phyloP scores from a whole-genome alignment of 1,140 invertebrate species.

The Ectropis grisescens region DNA sequence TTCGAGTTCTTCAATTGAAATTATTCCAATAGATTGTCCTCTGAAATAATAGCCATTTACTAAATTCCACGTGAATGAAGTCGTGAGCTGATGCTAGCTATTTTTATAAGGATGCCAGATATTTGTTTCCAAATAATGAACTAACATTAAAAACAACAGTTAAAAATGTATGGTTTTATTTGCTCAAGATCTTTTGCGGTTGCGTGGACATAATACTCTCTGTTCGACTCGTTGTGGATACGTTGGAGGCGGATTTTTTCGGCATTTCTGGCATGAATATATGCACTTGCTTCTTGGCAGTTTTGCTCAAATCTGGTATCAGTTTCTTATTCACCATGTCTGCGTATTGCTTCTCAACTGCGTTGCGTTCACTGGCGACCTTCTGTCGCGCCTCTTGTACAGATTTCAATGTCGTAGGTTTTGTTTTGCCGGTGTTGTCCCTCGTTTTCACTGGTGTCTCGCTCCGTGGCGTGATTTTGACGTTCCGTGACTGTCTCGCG shows the following conservation, averaged over 20 bases:
- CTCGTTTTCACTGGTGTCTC: conserved; percentile 28
- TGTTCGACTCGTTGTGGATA: conserved; percentile 18
- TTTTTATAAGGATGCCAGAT: too few relatives aligned
- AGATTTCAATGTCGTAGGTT: conserved; percentile 34
- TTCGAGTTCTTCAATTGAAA: too few relatives aligned
- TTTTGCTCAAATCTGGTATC: conserved; percentile 42
- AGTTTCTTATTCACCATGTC: conserved; percentile 60
- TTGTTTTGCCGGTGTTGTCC: conserved; percentile 31
- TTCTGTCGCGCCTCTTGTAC: conserved; percentile 44
- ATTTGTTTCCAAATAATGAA: too few relatives aligned
- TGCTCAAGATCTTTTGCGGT: conserved; percentile 19
- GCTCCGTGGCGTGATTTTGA: conserved; percentile 41
- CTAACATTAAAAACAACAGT: too few relatives aligned
- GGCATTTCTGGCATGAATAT: conserved; percentile 77
- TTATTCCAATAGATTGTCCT: too few relatives aligned
- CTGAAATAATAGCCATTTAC: too few relatives aligned
- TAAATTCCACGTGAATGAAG: too few relatives aligned
- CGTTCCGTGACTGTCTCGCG: conserved; percentile 58
- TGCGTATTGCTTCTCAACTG: conserved; percentile 55
- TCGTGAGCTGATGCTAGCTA: too few relatives aligned
- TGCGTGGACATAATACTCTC: conserved; percentile 44
- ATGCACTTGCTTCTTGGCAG: conserved; percentile 72
- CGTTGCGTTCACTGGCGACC: conserved; percentile 36
- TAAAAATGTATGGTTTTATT: conserved; percentile 2
- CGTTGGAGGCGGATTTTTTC: conserved; percentile 39